Evolutionary conservation across 2,113 vertebrate species (phyloP), one percentile per base, ranked within the genome.

Genomic region (Mustela lutreola): DNA sequence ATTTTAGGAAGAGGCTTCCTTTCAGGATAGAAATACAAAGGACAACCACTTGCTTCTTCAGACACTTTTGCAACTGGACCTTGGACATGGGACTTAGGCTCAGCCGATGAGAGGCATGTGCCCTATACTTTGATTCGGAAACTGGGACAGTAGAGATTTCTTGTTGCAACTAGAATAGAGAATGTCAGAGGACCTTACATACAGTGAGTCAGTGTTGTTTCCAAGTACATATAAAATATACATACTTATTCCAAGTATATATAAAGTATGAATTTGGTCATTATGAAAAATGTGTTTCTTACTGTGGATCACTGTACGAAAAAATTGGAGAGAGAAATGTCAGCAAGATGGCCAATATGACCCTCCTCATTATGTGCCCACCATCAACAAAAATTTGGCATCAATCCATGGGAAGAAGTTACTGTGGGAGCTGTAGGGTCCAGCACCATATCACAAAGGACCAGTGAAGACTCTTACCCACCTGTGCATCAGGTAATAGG

Each of bases 251-350:
- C 70, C 71, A 76, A n/a, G 84, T 82, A 70, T 73, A 85, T 85
- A 62, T 11, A n/a, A 89, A n/a, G 67, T 70, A n/a, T 24, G 8
- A 75, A 94, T 96, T 89, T 96, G 71, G 45, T 85, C 76, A 80
- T 71, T 42, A 81, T 81, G 53, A 95, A 73, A 96, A 97, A 93
- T 97, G 4, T 81, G 82, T 39, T 82, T 97, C 56, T 91, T 94
- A 21, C n/a, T 65, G 5, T 19, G 50, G 28, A 33, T 94, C 14
- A 81, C 18, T 53, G 42, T 92, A 78, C 48, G 16, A 48, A 71
- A 92, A 56, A 16, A 26, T 42, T 65, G 7, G 36, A 56, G 79
- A 83, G 67, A 76, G 56, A 26, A 28, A 36, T 4, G 18, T 31
- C 42, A 56, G 31, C 22, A 65, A 58, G 80, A 48, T 58, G 22